A percentile compares a stretch with the other conserved stretches of the same genome.
These are phyloP conservation scores for Cremastinae sp. DNA, from an alignment of 2,888 invertebrate species.

Conservation along the genomic window DNA sequence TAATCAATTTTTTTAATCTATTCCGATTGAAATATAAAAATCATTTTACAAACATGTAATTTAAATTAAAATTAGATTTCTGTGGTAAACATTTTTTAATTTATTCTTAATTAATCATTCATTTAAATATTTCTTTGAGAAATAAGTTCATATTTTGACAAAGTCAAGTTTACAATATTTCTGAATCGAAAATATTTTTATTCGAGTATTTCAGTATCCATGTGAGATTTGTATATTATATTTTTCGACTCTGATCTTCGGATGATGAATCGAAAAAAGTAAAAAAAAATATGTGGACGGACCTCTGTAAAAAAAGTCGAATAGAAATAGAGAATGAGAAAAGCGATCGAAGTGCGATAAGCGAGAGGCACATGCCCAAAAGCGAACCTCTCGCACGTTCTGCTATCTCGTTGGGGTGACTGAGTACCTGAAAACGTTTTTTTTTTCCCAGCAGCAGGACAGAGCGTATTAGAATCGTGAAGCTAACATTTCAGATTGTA, in stretches of 20 bases:
- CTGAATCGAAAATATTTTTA: background rate
- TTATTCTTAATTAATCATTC: too few relatives aligned
- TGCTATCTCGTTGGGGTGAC: constrained; percentile 60
- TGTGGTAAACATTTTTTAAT: too few relatives aligned
- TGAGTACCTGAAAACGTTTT: constrained; percentile 62
- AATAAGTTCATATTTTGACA: too few relatives aligned
- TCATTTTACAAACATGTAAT: too few relatives aligned
- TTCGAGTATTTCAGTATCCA: background rate
- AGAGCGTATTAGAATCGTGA: constrained; percentile 39
- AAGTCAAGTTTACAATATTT: too few relatives aligned
- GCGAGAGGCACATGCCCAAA: constrained; percentile 48
- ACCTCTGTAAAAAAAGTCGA: constrained; percentile 27
- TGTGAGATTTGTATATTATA: constrained; percentile 19
- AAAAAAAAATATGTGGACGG: constrained; percentile 30
- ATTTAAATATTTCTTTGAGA: too few relatives aligned
- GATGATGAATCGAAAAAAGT: constrained; percentile 9
- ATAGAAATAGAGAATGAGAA: constrained; percentile 36
- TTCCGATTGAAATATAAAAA: background rate
- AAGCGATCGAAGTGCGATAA: constrained; percentile 51
- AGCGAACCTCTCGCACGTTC: constrained; percentile 27
- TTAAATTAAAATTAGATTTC: too few relatives aligned
- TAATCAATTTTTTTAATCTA: background rate
- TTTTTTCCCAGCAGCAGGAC: constrained; percentile 50
- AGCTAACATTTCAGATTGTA: constrained; percentile 24
- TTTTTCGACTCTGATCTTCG: constrained; percentile 25